Conservation (phyloP, 2,888 invertebrate genomes). For the Spialia ferax region DNA sequence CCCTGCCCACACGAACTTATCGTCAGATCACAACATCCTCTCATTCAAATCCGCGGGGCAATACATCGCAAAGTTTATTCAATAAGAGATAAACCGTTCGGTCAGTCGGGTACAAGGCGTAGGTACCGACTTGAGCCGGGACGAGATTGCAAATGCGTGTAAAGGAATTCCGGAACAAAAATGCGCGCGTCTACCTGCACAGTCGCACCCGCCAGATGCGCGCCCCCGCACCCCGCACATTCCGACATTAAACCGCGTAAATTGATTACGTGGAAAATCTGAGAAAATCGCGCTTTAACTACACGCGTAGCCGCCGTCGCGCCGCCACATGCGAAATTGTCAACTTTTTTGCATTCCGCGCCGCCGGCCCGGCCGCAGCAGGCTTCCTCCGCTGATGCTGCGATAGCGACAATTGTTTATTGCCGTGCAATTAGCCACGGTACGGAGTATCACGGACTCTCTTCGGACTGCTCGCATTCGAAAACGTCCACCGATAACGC, state of each 20-base stretch:
- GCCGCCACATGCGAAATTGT: conserved; percentile 65
- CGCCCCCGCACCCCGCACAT: conserved; percentile 56
- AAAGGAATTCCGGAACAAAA: conserved; percentile 83
- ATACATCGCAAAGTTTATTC: conserved; percentile 31
- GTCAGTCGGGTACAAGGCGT: conserved; percentile 47
- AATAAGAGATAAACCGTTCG: conserved; percentile 41
- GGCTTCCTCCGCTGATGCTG: conserved; percentile 45
- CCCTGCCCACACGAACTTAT: conserved; percentile 27
- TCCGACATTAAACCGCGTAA: conserved; percentile 71
- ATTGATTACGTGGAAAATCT: conserved; percentile 83
- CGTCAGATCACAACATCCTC: conserved; percentile 27
- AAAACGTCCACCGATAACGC: conserved; percentile 25
- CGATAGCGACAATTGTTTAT: conserved; percentile 67
- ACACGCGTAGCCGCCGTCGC: conserved; percentile 64
- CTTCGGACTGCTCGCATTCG: conserved; percentile 13
- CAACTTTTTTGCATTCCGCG: conserved; percentile 70
- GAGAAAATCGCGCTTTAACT: conserved; percentile 77
- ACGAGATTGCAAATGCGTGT: conserved; percentile 82
- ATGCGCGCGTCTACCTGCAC: conserved; percentile 75
- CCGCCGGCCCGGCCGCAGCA: conserved; percentile 56
- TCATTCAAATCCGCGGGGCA: conserved; percentile 38
- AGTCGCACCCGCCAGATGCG: conserved; percentile 65
- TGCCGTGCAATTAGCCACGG: conserved; percentile 48
- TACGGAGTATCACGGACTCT: conserved; percentile 21
- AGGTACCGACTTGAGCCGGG: conserved; percentile 54